phyloP scores from a whole-genome alignment of 2,113 vertebrate species.

The Saguinus imperator region DNA sequence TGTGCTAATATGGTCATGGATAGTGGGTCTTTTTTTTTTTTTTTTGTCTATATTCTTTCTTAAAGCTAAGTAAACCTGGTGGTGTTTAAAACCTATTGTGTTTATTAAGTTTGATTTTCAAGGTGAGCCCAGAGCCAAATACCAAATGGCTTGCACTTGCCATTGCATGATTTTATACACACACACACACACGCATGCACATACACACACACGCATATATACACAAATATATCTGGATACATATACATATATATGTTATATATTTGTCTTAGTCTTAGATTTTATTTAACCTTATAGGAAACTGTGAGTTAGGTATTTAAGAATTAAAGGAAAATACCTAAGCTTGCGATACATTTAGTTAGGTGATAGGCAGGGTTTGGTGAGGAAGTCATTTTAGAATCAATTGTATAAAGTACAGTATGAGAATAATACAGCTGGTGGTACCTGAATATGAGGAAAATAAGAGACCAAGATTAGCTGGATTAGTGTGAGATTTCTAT shows the following conservation, averaged over 20 bases:
- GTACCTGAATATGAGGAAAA: no score
- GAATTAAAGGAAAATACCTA: neutral
- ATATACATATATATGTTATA: neutral
- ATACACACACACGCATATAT: rapidly evolving
- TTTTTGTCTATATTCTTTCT: neutral
- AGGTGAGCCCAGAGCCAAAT: neutral
- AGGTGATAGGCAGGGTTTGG: neutral
- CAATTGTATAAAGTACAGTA: neutral
- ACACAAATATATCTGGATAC: neutral
- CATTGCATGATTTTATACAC: neutral
- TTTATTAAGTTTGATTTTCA: neutral
- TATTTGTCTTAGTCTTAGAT: neutral
- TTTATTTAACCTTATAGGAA: neutral
- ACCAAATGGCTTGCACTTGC: neutral
- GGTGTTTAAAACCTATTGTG: neutral
- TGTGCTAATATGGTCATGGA: neutral
- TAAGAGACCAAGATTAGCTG: neutral
- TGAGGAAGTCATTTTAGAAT: neutral
- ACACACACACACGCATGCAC: no score
- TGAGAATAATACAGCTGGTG: rapidly evolving
- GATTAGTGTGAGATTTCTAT: neutral
- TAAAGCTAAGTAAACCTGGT: neutral
- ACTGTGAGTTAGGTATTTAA: neutral
- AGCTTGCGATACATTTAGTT: neutral
- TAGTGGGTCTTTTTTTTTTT: no score